Evolutionary conservation across 1,140 invertebrate species (phyloP), one percentile per base, ranked within the genome.

Genomic region (Heliconius congener): DNA sequence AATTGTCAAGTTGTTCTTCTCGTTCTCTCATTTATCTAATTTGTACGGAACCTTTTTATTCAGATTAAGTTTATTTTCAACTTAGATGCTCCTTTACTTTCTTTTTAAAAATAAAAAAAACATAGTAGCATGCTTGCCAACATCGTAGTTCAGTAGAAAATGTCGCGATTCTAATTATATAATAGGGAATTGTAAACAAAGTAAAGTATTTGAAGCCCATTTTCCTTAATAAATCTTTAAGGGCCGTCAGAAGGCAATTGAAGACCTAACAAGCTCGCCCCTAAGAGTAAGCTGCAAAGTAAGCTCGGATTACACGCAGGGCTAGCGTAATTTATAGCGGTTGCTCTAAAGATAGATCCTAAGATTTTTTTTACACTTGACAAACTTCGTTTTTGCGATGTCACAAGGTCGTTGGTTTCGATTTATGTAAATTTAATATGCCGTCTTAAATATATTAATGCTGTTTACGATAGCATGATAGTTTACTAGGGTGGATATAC

Each of bases 151-250:
- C 34, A 5, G 6, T 34, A 34, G 4, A 34, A 34, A 8, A 34
- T 34, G 42, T 13, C 42, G 8, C 42, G 13, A 57, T 57, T 57
- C 18, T 9, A 57, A 3, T 23, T 57, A 57, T 57, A 57, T 57
- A n/a, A 23, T n/a, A n/a, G 55, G 6, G 23, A 57, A 57, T 23
- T n/a, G 55, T 57, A 34, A 27, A 34, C n/a, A 73, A 50, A 73
- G 18, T 27, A n/a, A 73, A 73, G 19, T 73, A 52, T 19, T 27
- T 76, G 74, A 18, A 66, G 57, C 57, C 73, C 39, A 74, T 74
- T 74, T 74, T 60, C 50, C 30, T 74, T 74, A 37, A 46, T 66
- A 74, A 76, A 66, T 76, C 74, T 60, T 70, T 13, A 42, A 74
- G 46, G 73, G 34, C 55, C 34, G 9, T 75, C 55, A 30, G 34